A percentile compares a stretch with the other conserved stretches of the same genome.
phyloP scores from a whole-genome alignment of 2,113 vertebrate species.

The Setophaga kirtlandii region DNA sequence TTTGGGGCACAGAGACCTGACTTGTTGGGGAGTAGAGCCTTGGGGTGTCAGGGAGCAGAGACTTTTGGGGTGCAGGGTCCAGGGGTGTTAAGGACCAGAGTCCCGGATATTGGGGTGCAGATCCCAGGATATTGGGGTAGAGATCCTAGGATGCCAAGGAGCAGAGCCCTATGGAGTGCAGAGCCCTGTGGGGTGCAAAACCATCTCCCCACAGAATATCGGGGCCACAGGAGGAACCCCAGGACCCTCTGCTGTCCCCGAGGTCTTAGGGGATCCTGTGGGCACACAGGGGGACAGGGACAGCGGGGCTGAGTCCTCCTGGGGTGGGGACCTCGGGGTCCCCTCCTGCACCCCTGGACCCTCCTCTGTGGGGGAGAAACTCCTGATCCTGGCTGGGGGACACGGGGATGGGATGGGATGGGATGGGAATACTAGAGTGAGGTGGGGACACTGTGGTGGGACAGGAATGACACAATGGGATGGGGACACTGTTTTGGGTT shows the following conservation, averaged over 20 bases:
- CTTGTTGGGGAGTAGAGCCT: background rate
- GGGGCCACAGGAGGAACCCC: too few relatives aligned
- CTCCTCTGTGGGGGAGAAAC: rapidly evolving
- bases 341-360: background rate
- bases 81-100: background rate
- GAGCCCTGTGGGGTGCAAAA: too few relatives aligned
- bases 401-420: background rate
- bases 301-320: background rate
- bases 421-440: too few relatives aligned
- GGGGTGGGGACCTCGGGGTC: background rate
- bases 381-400: background rate
- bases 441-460: too few relatives aligned
- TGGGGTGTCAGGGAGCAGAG: background rate
- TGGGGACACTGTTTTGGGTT: too few relatives aligned
- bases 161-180: background rate
- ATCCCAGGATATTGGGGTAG: background rate
- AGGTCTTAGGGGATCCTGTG: background rate
- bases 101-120: rapidly evolving
- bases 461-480: too few relatives aligned
- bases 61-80: background rate
- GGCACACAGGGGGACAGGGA: background rate
- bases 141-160: background rate
- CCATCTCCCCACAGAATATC: rapidly evolving
- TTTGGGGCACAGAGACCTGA: background rate
- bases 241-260: background rate